Conservation (phyloP, 1,140 invertebrate genomes). For the Goniozus legneri region DNA sequence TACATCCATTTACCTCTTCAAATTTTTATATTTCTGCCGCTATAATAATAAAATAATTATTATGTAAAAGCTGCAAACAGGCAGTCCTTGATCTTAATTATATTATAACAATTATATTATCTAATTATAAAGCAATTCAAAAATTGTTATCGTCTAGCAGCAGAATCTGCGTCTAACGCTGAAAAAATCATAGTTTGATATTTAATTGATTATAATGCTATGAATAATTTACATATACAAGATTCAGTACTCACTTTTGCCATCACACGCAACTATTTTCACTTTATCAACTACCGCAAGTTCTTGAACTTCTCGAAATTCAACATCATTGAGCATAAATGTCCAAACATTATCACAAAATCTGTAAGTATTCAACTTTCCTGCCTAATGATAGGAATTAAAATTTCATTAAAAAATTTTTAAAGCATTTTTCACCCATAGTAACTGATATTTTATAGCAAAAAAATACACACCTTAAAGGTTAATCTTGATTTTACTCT, state of each 20-base stretch:
- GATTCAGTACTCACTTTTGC: constrained; percentile 73
- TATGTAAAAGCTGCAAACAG: too few species aligned
- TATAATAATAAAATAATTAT: too few species aligned
- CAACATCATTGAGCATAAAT: constrained; percentile 98
- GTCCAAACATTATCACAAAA: constrained; percentile 99
- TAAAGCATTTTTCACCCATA: too few species aligned
- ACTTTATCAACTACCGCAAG: constrained; percentile 94
- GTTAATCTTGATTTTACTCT: constrained; percentile 88
- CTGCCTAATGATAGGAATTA: constrained; percentile 62
- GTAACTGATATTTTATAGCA: background rate
- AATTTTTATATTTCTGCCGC: too few species aligned
- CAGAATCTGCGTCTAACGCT: constrained; percentile 44
- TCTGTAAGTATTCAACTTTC: constrained; percentile 95
- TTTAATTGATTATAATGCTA: background rate
- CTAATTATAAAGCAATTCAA: too few species aligned
- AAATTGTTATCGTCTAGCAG: constrained; percentile 41
- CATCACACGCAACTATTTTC: constrained; percentile 99
- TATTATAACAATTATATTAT: too few species aligned
- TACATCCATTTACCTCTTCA: too few species aligned
- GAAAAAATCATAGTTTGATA: constrained; percentile 21
- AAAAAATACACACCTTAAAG: constrained; percentile 69
- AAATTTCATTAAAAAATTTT: background rate
- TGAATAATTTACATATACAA: constrained; percentile 1
- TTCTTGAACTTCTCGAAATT: constrained; percentile 95
- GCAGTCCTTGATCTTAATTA: too few species aligned